Evolutionary conservation across 2,888 invertebrate species (phyloP).

Genomic region (Tipula confusa): DNA sequence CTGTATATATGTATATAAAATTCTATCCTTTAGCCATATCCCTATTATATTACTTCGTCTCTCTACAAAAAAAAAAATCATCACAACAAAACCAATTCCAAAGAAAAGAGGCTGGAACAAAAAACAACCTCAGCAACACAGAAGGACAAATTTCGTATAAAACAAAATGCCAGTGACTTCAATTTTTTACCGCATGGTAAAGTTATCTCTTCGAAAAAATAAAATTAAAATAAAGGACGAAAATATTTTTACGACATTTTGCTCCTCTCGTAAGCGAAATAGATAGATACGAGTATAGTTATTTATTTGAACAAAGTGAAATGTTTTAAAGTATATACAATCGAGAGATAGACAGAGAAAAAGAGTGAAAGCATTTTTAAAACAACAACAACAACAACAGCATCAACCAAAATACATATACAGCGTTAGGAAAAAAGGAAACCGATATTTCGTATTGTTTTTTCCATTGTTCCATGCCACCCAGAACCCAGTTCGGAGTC

Average conservation of each 20-base stretch:
- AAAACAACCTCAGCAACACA: background rate
- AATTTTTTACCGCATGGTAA: background rate
- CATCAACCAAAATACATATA: background rate
- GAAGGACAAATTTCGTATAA: background rate
- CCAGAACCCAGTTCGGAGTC: background rate
- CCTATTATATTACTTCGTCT: background rate
- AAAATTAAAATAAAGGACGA: background rate
- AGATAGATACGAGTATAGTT: background rate
- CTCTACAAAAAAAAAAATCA: no score
- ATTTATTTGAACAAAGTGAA: background rate
- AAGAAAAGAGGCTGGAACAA: constrained; percentile 1
- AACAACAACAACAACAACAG: background rate
- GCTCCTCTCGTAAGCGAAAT: background rate
- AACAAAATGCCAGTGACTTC: background rate
- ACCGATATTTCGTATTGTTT: background rate
- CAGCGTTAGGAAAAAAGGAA: background rate
- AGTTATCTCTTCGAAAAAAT: background rate
- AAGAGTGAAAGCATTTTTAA: background rate
- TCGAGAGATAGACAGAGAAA: no score
- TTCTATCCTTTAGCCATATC: background rate
- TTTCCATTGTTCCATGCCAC: background rate
- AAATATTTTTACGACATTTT: background rate
- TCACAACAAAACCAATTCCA: background rate
- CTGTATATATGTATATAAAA: background rate
- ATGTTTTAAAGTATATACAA: no score